These are phyloP conservation scores for Pollenia amentaria DNA, from an alignment of 2,888 invertebrate species.

Conservation along the genomic window DNA sequence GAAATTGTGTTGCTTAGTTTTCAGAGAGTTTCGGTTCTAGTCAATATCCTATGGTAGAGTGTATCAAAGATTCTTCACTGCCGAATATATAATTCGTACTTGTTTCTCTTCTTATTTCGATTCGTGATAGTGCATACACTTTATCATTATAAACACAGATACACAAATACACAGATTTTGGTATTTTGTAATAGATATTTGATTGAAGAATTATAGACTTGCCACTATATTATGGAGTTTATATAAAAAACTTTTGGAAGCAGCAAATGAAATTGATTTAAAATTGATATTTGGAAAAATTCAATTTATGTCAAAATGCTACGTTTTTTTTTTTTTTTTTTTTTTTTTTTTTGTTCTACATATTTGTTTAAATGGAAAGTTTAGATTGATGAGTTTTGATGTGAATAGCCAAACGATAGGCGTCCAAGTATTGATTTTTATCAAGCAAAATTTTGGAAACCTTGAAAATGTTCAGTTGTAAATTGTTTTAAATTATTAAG, in stretches of 20 bases:
- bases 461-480: too few relatives aligned
- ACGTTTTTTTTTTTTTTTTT: too few relatives aligned
- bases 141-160: slow-evolving; percentile 9
- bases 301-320: slow-evolving; percentile 46
- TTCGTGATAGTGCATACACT: slow-evolving; percentile 61
- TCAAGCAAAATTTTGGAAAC: not conserved
- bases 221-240: slow-evolving; percentile 50
- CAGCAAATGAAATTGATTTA: slow-evolving; percentile 61
- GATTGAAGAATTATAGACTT: slow-evolving; percentile 74
- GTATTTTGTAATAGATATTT: slow-evolving; percentile 70
- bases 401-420: not conserved
- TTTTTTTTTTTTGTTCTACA: too few relatives aligned
- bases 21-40: too few relatives aligned
- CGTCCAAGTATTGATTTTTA: not conserved
- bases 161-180: slow-evolving; percentile 27
- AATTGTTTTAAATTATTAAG: too few relatives aligned
- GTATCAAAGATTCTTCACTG: too few relatives aligned
- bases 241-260: not conserved
- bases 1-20: too few relatives aligned
- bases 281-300: slow-evolving; percentile 59
- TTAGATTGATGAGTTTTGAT: not conserved
- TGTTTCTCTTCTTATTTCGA: slow-evolving; percentile 9
- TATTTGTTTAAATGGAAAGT: not conserved
- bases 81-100: not conserved
- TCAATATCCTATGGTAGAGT: too few relatives aligned